Base-by-base conservation (phyloP, 1,140 invertebrate genomes). In the Trachymyrmex septentrionalis region DNA sequence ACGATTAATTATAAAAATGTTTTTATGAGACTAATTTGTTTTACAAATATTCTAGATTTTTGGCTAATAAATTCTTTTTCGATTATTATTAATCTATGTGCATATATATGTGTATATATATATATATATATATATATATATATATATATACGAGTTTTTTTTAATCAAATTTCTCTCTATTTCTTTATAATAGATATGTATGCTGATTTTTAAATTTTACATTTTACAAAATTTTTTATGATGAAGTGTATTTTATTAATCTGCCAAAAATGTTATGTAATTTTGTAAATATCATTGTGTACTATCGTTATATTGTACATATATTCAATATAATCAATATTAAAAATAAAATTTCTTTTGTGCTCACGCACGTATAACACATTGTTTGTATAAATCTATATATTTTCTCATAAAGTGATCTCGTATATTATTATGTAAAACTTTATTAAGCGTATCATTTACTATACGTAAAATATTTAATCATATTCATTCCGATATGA, bases 381-480 rank as follows among this genome's bases (percentile, higher is more conserved):
- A 12, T 80, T 24, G n/a, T 38, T 44, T 57, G 30, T 59, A n/a
- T 2, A 55, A 2, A 53, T 16, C 50, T 55, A 57, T 71, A 81
- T 50, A 81, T 72, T 82, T 72, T 44, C 30, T 55, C n/a, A 34
- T 57, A 82, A 30, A 3, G n/a, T n/a, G 10, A 67, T 67, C 38
- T 59, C n/a, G 14, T 21, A 78, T n/a, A 6, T 82, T 72, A 21
- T n/a, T n/a, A n/a, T n/a, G n/a, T 27, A 16, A 82, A 44, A 72
- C 16, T 48, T 44, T 6, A 10, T 57, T 9, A 55, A 69, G 55
- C 3, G 6, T 55, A 34, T 21, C 72, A 27, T 81, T 59, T 44
- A 44, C 12, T 27, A 34, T 19, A 27, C 3, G 10, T 7, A 24
- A 81, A 73, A 82, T n/a, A 0, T 24, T 27, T 12, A n/a, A 57